Evolutionary conservation across 2,797 vertebrate genomes (phyloP), one percentile per base, ranked within the genome.

Genomic region (Rhodeus uyekii): DNA sequence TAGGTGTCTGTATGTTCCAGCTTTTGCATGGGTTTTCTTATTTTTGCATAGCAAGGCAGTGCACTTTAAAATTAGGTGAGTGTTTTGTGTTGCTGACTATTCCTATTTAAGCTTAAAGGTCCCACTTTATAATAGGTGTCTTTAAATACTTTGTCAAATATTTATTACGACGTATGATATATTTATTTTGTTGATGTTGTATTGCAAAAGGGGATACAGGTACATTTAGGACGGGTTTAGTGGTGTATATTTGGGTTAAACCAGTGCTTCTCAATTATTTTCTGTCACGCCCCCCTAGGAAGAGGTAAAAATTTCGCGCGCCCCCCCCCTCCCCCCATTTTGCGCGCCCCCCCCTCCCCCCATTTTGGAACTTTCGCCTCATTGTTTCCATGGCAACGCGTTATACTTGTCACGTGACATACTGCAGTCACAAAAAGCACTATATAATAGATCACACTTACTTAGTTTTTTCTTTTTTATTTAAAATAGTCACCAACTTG

Each of bases 21-120:
- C 48, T 36, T 82, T 82, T 82, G 76, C 82, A 83, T 76, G 39
- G 19, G 36, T 83, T 80, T 78, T 61, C 67, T 34, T 84, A 36
- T 64, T 34, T 84, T 82, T 69, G 80, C 48, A 80, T 77, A 74
- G 29, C 27, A 44, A 76, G 71, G 16, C 16, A 32, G 42, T 10
- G 27, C 24, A 55, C 58, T 75, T 69, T 36, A 64, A 32, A 63
- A 78, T 64, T 7, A n/a, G 71, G 3, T 8, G 24, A 58, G 10
- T 14, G 16, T 58, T 39, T 55, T 36, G 60, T 71, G 53, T 32
- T 27, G 24, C 46, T 63, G 68, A n/a, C 8, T 27, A 50, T 53
- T 67, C n/a, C 80, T 10, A 64, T 64, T 50, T 9, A 4, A 38
- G 42, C 27, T 27, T 71, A 19, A 58, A 58, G 12, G 13, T 58